Evolutionary conservation across 2,888 invertebrate species (phyloP), one percentile per base, ranked within the genome.

Genomic region (Aspidiotus destructor): DNA sequence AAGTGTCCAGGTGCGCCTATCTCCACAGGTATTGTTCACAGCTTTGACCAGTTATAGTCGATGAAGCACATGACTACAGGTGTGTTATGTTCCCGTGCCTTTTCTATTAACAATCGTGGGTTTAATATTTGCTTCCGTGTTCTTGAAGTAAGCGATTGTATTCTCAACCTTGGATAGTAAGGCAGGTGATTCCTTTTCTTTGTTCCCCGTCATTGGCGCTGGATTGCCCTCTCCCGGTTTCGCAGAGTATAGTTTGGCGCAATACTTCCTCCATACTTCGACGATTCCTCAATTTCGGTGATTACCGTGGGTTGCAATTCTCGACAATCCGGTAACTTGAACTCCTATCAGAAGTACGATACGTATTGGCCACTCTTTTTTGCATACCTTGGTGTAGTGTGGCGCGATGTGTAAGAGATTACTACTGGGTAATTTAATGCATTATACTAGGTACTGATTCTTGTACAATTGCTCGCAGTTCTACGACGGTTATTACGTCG

Each of bases 261-360:
- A 48, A 48, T 48, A 48, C 48, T 48, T 48, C 48, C 48, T 48
- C 48, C 48, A 6, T 48, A n/a, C 48, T 48, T 48, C 48, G 48
- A 6, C 48, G n/a, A n/a, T n/a, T n/a, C n/a, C n/a, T n/a, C n/a
- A n/a, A n/a, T n/a, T n/a, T n/a, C n/a, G n/a, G n/a, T n/a, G n/a
- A n/a, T n/a, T 28, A 5, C 28, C 5, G 28, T 28, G 5, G 5
- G 28, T 1, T 28, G 28, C 28, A 28, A 28, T 28, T 28, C 5
- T 28, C 28, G 28, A 28, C 28, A 28, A 28, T 28, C 28, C 5
- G 1, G 28, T 28, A 28, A 1, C 28, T 28, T 1, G 28, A 28
- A 28, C 28, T 28, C 28, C 28, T 28, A 1, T 28, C 28, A 28
- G 28, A 28, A 28, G 1, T 28, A 5, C 28, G 28, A n/a, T 28